Evolutionary conservation across 2,797 vertebrate genomes (phyloP).

Genomic region (Gymnocypris eckloni): DNA sequence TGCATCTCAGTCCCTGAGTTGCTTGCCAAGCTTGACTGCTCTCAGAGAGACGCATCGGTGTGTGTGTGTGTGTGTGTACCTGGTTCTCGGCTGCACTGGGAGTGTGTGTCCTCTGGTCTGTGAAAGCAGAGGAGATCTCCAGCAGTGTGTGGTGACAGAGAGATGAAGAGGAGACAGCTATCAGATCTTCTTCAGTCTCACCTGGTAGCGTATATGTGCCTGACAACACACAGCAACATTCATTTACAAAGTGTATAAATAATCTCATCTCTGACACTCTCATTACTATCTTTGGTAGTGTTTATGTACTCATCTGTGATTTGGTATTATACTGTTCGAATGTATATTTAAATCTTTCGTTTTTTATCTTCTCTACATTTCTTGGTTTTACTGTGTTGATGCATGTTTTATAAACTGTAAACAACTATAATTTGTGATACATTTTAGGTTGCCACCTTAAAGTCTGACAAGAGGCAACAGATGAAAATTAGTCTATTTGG

Average conservation of each 20-base stretch:
- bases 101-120: constrained; percentile 50
- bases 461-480: too few species aligned
- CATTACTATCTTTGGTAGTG: background rate
- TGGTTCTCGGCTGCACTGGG: constrained; percentile 17
- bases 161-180: constrained; percentile 52
- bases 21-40: constrained; percentile 25
- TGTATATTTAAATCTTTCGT: background rate
- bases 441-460: background rate
- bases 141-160: constrained; percentile 62
- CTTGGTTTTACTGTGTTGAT: background rate
- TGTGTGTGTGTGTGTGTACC: constrained; percentile 44
- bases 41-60: background rate
- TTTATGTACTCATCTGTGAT: background rate
- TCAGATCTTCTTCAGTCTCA: constrained; percentile 69
- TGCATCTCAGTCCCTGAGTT: background rate
- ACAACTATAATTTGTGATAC: background rate
- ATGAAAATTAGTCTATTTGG: too few species aligned
- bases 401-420: background rate
- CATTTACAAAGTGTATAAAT: background rate
- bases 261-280: background rate
- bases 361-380: background rate
- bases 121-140: constrained; percentile 62
- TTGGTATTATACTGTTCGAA: background rate
- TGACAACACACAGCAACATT: constrained; percentile 53
- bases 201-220: constrained; percentile 71